Evolutionary conservation across 2,888 invertebrate species (phyloP), one percentile per base, ranked within the genome.

Genomic region (Calephelis perditalis): DNA sequence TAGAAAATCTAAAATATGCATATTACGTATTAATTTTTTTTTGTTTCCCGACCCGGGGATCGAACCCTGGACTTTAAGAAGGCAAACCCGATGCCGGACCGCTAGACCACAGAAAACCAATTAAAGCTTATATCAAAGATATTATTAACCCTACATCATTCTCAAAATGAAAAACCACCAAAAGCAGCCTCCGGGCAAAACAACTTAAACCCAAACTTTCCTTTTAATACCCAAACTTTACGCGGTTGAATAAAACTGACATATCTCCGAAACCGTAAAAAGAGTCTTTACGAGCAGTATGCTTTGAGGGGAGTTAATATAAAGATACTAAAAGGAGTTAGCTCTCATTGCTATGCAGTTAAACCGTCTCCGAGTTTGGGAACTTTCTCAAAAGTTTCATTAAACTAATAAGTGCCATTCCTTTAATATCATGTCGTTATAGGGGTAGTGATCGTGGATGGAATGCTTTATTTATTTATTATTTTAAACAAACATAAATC

Each of bases 261-360:
- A 59, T 59, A 59, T 59, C 59, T 55, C 3, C 59, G 54, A 12
- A 37, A 55, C 59, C 59, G 12, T 54, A 61, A 64, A 64, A 64
- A 61, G 59, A 49, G 62, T 57, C 59, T 82, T 82, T 76, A 77
- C 68, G 75, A 73, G 78, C 81, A 80, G 74, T 80, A 73, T 75
- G 70, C 71, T 46, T 11, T 12, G 46, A 46, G 12, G 46, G 46
- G 7, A 46, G 69, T 70, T 72, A 71, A 67, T 72, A 75, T 77
- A 81, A 78, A 81, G 56, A 54, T 79, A 79, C 79, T 77, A 79
- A 74, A 76, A 71, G 71, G 66, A 70, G 70, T 65, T 65, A 70
- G 55, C 69, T 71, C 72, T 77, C 75, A 77, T 59, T 59, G 54
- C 81, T 81, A 78, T 79, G 79, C 77, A 75, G 73, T 69, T 64